These are phyloP conservation scores for Muscidifurax raptorellus DNA, from an alignment of 1,140 invertebrate genomes.

Conservation along the genomic window DNA sequence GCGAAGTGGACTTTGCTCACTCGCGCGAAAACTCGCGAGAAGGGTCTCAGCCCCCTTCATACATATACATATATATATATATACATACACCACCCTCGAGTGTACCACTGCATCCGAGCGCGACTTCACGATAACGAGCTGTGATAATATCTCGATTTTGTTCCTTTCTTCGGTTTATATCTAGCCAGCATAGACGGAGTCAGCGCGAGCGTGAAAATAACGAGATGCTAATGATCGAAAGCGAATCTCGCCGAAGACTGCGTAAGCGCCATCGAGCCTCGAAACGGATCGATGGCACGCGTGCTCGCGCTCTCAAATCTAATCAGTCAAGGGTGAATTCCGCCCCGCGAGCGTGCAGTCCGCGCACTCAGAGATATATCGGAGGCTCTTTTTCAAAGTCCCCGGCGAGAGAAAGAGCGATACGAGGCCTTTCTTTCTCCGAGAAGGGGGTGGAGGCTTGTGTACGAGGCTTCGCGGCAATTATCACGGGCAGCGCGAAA, in stretches of 20 bases:
- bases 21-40: too few relatives aligned
- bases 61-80: too few relatives aligned
- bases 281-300: constrained; percentile 48
- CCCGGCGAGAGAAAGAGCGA: not conserved
- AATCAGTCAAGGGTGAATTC: constrained; percentile 56
- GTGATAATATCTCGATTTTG: not conserved
- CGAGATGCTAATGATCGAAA: not conserved
- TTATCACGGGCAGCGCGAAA: not conserved
- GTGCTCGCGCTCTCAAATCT: constrained; percentile 53
- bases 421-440: not conserved
- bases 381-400: constrained; percentile 33
- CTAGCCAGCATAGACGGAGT: not conserved
- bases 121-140: not conserved
- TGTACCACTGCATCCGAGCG: not conserved
- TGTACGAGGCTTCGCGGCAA: not conserved
- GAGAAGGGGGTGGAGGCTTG: not conserved
- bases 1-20: too few relatives aligned
- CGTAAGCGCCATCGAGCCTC: not conserved
- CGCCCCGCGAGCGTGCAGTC: too few relatives aligned
- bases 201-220: constrained; percentile 39
- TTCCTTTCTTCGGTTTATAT: not conserved
- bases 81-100: too few relatives aligned
- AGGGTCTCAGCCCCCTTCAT: too few relatives aligned
- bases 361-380: not conserved
- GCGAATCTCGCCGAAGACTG: not conserved